Evolutionary conservation across 2,797 vertebrate genomes (phyloP).

Genomic region (Potorous gilbertii): DNA sequence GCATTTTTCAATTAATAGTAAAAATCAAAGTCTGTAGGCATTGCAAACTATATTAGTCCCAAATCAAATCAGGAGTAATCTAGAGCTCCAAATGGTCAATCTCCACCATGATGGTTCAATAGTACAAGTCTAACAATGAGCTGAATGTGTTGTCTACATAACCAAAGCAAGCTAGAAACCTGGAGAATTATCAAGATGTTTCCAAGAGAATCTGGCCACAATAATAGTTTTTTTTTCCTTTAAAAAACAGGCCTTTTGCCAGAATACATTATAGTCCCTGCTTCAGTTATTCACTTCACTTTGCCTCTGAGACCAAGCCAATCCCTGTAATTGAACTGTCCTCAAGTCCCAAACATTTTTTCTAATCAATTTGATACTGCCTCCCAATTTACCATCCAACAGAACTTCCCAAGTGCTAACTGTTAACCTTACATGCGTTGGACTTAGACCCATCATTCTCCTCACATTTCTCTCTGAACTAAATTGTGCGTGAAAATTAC

Average conservation of each 20-base stretch:
- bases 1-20: not conserved
- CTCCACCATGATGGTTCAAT: not conserved
- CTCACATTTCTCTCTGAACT: constrained; percentile 57
- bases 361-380: constrained; percentile 45
- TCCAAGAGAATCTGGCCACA: not conserved
- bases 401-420: constrained; percentile 67
- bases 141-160: not conserved
- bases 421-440: constrained; percentile 63
- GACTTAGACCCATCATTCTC: constrained; percentile 66
- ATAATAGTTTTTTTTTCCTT: not conserved
- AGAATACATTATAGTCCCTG: not conserved
- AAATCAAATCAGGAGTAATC: not conserved
- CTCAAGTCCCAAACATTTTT: not conserved
- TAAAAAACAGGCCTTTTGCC: not conserved
- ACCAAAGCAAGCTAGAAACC: not conserved
- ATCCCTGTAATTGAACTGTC: not conserved
- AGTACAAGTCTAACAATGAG: not conserved
- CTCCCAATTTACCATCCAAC: constrained; percentile 55
- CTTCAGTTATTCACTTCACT: not conserved
- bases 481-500: constrained; percentile 78
- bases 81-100: not conserved
- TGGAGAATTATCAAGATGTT: not conserved
- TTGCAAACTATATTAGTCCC: not conserved
- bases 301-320: not conserved
- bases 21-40: not conserved